Conservation (phyloP, 2,888 invertebrate genomes). For the Timema cristinae region DNA sequence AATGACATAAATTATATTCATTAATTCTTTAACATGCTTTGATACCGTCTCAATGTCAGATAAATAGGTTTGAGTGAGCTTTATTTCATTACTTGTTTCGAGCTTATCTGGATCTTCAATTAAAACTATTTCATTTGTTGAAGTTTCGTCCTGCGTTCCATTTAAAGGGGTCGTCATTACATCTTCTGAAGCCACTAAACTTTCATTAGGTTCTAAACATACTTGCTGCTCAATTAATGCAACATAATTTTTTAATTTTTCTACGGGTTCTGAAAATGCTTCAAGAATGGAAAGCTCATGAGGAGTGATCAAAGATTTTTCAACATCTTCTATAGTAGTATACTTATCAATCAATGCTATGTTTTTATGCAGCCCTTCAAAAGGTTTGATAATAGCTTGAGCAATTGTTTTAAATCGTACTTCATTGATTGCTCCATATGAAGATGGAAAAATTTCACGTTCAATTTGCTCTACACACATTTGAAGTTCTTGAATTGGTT, state of each 20-base stretch:
- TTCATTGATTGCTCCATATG: conserved; percentile 15
- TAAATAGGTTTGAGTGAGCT: no score
- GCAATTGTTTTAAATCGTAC: conserved; percentile 18
- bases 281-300: conserved; percentile 33
- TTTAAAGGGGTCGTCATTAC: background rate
- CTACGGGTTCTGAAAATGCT: conserved; percentile 16
- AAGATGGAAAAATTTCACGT: conserved; percentile 13
- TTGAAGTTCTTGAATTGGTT: conserved; percentile 23
- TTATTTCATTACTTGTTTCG: no score
- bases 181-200: conserved; percentile 5
- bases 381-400: conserved; percentile 26
- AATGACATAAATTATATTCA: conserved; percentile 33
- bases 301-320: conserved; percentile 32
- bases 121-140: no score
- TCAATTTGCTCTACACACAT: conserved; percentile 14
- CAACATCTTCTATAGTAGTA: conserved; percentile 21
- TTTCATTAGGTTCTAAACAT: conserved; percentile 18
- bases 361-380: conserved; percentile 28
- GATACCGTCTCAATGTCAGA: conserved; percentile 37
- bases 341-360: conserved; percentile 28
- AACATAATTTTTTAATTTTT: conserved; percentile 13
- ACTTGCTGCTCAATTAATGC: conserved; percentile 24
- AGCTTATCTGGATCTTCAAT: no score
- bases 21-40: conserved; percentile 39
- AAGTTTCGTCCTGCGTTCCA: background rate